Conservation (phyloP, 2,113 vertebrate genomes). For the Hiodon tergisus region DNA sequence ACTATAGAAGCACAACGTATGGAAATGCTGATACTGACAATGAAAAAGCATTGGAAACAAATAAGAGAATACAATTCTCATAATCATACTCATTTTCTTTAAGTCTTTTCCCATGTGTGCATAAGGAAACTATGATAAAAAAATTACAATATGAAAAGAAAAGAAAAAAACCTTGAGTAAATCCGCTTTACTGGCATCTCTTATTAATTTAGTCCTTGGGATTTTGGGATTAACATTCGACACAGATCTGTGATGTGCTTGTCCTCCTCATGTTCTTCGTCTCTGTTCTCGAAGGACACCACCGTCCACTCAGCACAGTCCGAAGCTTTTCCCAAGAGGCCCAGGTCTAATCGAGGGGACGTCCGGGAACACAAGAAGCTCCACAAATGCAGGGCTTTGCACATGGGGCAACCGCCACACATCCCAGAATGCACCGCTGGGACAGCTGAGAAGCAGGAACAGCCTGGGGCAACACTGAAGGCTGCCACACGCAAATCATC, state of each 20-base stretch:
- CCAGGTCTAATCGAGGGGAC: slow-evolving; percentile 37
- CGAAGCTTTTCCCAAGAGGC: slow-evolving; percentile 7
- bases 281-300: slow-evolving; percentile 47
- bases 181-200: neutral
- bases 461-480: slow-evolving; percentile 22
- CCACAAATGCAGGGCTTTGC: slow-evolving; percentile 36
- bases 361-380: slow-evolving; percentile 50
- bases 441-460: slow-evolving; percentile 25
- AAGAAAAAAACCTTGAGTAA: neutral
- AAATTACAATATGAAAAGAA: neutral
- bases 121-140: too few relatives aligned
- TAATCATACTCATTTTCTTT: too few relatives aligned
- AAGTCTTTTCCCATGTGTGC: too few relatives aligned
- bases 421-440: slow-evolving; percentile 26
- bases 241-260: neutral
- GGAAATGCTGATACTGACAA: neutral
- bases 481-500: slow-evolving; percentile 36
- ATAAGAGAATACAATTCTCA: neutral
- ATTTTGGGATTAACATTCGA: neutral
- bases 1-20: too few relatives aligned
- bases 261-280: slow-evolving; percentile 46
- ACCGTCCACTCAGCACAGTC: too few relatives aligned
- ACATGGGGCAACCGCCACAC: slow-evolving; percentile 31
- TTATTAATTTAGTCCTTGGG: neutral
- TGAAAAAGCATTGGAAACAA: neutral